Conservation (phyloP, 2,888 invertebrate genomes). For the Syrphus vitripennis region DNA sequence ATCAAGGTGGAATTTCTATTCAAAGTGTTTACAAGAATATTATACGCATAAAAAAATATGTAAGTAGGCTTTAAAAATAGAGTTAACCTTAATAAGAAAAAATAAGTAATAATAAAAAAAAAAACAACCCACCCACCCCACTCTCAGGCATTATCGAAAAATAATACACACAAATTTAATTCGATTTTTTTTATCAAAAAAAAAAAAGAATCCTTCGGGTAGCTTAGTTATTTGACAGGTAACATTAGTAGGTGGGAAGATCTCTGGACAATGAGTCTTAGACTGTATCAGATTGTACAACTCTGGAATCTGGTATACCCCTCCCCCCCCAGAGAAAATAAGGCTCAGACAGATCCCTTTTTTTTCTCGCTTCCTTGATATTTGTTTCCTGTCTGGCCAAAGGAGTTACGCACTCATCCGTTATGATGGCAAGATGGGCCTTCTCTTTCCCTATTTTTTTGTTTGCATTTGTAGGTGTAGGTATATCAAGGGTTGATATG, state of each 20-base stretch:
- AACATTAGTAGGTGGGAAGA: conserved; percentile 14
- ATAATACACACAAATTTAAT: not conserved
- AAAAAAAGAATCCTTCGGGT: not conserved
- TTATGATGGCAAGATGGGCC: conserved; percentile 4
- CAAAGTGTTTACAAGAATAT: conserved; percentile 21
- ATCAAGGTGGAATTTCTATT: conserved; percentile 17
- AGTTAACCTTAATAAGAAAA: not conserved
- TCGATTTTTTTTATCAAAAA: not conserved
- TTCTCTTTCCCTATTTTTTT: not conserved
- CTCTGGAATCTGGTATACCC: too few species aligned
- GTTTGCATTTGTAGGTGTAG: not conserved
- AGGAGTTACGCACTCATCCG: conserved; percentile 6
- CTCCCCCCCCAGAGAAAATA: not conserved
- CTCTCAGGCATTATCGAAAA: not conserved
- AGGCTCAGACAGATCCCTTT: not conserved
- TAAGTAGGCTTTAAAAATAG: conserved; percentile 1
- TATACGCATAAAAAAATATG: conserved; percentile 2
- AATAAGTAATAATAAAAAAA: not conserved
- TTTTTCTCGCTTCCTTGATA: not conserved
- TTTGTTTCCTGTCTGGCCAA: not conserved
- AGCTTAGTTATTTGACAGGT: conserved; percentile 10
- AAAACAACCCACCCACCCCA: not conserved
- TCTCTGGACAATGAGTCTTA: not conserved
- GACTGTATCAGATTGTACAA: not conserved
- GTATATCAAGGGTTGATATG: not conserved